Evolutionary conservation across 2,113 vertebrate genomes (phyloP).

Genomic region (human): GRCh38 chr5:81749001-81749500

Average conservation of each 20-base stretch:
- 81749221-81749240: neutral
- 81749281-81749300: neutral
- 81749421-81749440: slow-evolving; percentile 78
- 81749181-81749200: slow-evolving; percentile 18
- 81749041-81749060: neutral
- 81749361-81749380: slow-evolving; percentile 61
- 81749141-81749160: slow-evolving; percentile 17
- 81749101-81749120: slow-evolving; percentile 8
- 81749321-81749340: slow-evolving; percentile 65
- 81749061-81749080: slow-evolving; percentile 30
- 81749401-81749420: slow-evolving; percentile 48
- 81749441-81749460: slow-evolving; percentile 57
- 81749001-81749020: slow-evolving; percentile 4
- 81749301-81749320: neutral
- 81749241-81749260: slow-evolving; percentile 18
- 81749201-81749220: neutral
- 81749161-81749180: slow-evolving; percentile 50
- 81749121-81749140: slow-evolving; percentile 65
- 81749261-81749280: slow-evolving; percentile 32
- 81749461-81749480: slow-evolving; percentile 58
- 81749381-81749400: slow-evolving; percentile 76
- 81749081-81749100: slow-evolving; percentile 13
- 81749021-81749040: neutral
- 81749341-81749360: slow-evolving; percentile 61
- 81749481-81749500: slow-evolving; percentile 49